Evolutionary conservation across 2,113 vertebrate genomes (phyloP).

Genomic region (Microcebus jonahi): DNA sequence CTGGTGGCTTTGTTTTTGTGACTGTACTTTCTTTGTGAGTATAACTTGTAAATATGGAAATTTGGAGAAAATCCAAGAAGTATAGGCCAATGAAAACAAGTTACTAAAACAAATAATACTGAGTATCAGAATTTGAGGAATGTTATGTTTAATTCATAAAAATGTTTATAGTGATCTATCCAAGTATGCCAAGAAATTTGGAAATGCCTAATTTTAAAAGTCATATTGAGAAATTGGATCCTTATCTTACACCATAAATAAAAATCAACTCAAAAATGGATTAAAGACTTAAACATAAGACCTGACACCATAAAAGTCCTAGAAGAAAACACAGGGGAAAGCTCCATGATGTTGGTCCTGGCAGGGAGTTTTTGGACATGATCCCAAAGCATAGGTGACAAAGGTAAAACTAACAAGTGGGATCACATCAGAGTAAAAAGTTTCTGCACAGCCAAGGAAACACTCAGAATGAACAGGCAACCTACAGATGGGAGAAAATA

Average conservation of each 20-base stretch:
- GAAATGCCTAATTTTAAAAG: neutral
- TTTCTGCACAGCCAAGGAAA: neutral
- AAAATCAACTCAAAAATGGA: too few relatives aligned
- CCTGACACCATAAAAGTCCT: neutral
- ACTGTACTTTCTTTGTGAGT: neutral
- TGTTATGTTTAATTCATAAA: too few relatives aligned
- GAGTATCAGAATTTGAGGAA: rapidly evolving
- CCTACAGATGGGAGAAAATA: neutral
- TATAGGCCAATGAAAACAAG: neutral
- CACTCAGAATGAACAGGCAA: neutral
- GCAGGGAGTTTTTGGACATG: neutral
- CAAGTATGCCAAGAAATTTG: neutral
- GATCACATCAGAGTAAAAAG: neutral
- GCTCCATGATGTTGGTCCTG: neutral
- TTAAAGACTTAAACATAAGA: neutral
- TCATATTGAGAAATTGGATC: neutral
- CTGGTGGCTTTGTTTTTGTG: neutral
- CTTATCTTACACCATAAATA: too few relatives aligned
- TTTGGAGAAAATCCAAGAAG: neutral
- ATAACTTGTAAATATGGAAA: neutral
- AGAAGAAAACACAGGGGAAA: neutral
- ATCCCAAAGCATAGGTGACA: neutral
- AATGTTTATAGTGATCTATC: neutral
- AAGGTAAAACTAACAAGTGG: neutral
- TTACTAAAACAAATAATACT: neutral